phyloP scores from a whole-genome alignment of 1,140 invertebrate species.

The Trichonephila clavipes region DNA sequence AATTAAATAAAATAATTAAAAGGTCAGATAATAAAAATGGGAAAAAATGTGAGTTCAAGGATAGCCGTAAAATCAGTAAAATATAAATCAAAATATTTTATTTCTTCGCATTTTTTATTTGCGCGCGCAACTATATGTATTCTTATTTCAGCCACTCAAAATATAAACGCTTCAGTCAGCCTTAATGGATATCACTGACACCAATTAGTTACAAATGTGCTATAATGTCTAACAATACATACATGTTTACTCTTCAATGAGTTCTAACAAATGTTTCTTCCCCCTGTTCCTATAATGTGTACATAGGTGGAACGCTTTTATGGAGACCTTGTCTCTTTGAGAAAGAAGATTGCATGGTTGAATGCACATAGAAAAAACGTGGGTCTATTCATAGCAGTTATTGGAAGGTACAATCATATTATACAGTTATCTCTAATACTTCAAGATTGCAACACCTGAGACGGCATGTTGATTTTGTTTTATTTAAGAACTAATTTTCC shows the following conservation, averaged over 20 bases:
- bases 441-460: neutral
- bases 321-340: neutral
- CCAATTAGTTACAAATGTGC: neutral
- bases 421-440: neutral
- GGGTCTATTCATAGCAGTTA: neutral
- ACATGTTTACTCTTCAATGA: conserved; percentile 8
- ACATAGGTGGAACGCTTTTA: neutral
- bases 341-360: neutral
- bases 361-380: neutral
- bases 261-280: neutral
- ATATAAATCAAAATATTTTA: too few species aligned
- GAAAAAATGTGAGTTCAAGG: too few species aligned
- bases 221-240: neutral
- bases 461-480: neutral
- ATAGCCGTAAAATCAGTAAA: too few species aligned
- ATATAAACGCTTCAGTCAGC: neutral
- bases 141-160: neutral
- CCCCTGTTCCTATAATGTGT: neutral
- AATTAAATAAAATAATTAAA: too few species aligned
- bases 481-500: neutral
- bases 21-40: too few species aligned
- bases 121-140: too few species aligned
- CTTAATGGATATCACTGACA: neutral
- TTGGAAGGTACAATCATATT: neutral
- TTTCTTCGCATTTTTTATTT: too few species aligned